A percentile compares a stretch with the other conserved stretches of the same genome.
Conservation (phyloP, 2,797 vertebrate species). For the Gephyroberyx darwinii region DNA sequence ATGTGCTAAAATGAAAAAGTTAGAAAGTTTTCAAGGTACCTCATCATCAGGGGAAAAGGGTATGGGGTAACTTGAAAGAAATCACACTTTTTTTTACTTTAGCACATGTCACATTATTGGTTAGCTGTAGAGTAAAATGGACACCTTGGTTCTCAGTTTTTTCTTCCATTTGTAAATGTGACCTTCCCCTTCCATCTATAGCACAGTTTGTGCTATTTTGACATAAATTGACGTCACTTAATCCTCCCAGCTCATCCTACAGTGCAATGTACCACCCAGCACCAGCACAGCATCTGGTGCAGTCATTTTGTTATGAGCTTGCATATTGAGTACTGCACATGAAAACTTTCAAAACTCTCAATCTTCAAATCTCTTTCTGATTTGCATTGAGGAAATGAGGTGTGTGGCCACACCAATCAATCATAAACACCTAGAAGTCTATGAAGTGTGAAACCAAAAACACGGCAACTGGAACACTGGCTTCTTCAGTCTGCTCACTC, state of each 20-base stretch:
- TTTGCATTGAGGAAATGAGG: neutral
- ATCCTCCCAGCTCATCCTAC: neutral
- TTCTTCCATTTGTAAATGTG: no score
- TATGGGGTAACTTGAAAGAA: neutral
- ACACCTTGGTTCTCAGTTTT: no score
- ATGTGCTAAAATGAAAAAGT: no score
- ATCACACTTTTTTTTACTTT: neutral
- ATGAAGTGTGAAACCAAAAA: neutral
- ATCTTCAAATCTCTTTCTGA: slow-evolving; percentile 1
- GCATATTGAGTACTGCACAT: no score
- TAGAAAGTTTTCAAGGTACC: no score
- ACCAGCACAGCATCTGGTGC: neutral
- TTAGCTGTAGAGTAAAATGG: no score
- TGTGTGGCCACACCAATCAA: neutral
- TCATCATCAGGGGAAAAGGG: no score
- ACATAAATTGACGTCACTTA: neutral
- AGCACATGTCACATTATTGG: no score
- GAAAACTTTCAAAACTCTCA: no score
- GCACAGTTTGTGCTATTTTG: neutral
- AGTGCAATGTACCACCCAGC: neutral
- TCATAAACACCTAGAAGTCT: no score
- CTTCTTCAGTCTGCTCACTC: neutral
- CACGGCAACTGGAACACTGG: neutral
- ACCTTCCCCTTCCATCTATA: no score
- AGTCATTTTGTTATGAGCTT: neutral